phyloP scores from a whole-genome alignment of 1,140 invertebrate genomes.

The Bombus superbus region DNA sequence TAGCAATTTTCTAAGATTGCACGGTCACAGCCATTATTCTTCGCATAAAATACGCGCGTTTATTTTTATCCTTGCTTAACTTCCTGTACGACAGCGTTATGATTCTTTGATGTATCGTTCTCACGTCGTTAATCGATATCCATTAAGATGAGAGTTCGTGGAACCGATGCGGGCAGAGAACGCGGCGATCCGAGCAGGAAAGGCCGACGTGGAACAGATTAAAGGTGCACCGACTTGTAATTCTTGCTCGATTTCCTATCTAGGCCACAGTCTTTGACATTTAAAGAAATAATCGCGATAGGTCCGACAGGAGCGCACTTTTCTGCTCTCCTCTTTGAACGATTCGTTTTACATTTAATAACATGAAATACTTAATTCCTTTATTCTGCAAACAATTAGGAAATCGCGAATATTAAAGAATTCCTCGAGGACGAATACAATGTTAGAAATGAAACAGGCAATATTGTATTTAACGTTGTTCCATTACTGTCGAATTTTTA shows the following conservation, averaged over 20 bases:
- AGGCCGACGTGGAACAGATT: constrained; percentile 24
- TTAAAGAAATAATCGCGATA: constrained; percentile 35
- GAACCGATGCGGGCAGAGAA: constrained; percentile 19
- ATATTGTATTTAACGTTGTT: background rate
- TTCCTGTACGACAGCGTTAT: background rate
- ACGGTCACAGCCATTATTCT: background rate
- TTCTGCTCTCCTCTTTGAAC: background rate
- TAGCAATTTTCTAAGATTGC: background rate
- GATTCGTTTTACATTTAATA: background rate
- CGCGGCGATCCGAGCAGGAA: background rate
- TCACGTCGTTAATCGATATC: constrained; percentile 32
- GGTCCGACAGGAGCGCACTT: background rate
- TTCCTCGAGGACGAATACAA: background rate
- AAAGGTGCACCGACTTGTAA: constrained; percentile 50
- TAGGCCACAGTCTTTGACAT: constrained; percentile 28
- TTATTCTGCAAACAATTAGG: background rate
- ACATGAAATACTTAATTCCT: background rate
- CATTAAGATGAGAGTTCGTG: constrained; percentile 28
- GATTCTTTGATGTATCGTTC: constrained; percentile 28
- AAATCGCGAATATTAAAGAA: background rate
- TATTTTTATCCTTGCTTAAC: constrained; percentile 3
- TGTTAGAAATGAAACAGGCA: background rate
- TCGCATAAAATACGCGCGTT: background rate
- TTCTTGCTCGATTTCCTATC: constrained; percentile 52
- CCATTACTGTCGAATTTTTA: background rate